phyloP scores from a whole-genome alignment of 1,140 invertebrate genomes.

The Drosophila athabasca region DNA sequence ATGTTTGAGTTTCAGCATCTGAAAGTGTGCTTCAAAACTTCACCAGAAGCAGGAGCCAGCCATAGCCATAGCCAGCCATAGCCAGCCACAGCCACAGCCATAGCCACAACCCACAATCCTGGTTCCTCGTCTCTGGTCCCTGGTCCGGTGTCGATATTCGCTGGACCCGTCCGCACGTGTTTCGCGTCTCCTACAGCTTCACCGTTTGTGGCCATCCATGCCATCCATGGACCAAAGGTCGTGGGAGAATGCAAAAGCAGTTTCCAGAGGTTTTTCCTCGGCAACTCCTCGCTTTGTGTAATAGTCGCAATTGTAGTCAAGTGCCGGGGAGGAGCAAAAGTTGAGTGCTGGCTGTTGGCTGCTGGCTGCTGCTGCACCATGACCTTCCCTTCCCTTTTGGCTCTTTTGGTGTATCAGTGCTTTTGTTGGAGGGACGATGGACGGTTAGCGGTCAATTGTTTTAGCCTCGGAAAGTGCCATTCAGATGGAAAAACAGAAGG shows the following conservation, averaged over 20 bases:
- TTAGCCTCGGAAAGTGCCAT: conserved; percentile 17
- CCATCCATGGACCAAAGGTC: not conserved
- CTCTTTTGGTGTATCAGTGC: not conserved
- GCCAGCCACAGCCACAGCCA: no score
- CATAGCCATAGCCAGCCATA: no score
- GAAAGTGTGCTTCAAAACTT: conserved; percentile 40
- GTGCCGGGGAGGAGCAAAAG: conserved; percentile 38
- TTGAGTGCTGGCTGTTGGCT: conserved; percentile 21
- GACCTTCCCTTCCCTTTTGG: conserved; percentile 1
- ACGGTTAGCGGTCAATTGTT: conserved; percentile 49
- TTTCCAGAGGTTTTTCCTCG: conserved; percentile 17
- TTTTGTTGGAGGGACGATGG: not conserved
- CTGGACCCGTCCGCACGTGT: conserved; percentile 29
- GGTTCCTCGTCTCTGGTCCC: not conserved
- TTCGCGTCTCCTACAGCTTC: conserved; percentile 38
- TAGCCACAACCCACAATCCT: no score
- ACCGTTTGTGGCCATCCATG: conserved; percentile 44
- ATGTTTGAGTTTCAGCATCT: conserved; percentile 45
- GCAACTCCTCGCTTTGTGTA: conserved; percentile 29
- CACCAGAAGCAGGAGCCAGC: not conserved
- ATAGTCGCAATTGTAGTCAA: conserved; percentile 59
- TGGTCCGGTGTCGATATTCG: conserved; percentile 17
- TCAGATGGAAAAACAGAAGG: no score
- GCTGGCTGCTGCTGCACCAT: not conserved
- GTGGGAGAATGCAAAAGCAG: conserved; percentile 3